Percentiles rank a stretch among this genome's conserved stretches.
Evolutionary conservation across 1,140 invertebrate species (phyloP).

Genomic region (Semibalanus balanoides): DNA sequence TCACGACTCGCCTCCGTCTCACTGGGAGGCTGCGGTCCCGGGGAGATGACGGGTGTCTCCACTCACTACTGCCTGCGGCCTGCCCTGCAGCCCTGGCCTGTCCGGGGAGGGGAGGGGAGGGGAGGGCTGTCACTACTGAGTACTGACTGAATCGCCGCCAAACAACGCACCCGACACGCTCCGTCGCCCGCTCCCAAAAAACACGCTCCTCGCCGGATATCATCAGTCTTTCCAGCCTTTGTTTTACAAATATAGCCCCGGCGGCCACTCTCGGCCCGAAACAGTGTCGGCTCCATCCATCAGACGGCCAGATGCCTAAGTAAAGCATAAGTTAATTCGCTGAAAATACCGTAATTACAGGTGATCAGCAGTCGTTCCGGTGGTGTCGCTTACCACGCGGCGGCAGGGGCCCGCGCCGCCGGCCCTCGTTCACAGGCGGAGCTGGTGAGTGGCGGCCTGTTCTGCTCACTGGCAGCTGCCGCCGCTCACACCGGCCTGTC

Average conservation of each 20-base stretch:
- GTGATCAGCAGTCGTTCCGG: neutral
- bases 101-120: neutral
- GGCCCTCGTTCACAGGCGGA: too few species aligned
- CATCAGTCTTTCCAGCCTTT: neutral
- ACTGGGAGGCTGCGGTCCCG: too few species aligned
- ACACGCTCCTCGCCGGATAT: neutral
- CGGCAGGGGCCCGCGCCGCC: too few species aligned
- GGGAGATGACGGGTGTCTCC: too few species aligned
- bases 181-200: neutral
- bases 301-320: neutral
- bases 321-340: constrained; percentile 2
- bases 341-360: neutral
- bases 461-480: too few species aligned
- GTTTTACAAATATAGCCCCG: neutral
- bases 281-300: neutral
- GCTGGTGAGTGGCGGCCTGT: too few species aligned
- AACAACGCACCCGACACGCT: neutral
- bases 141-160: neutral
- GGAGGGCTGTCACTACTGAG: neutral
- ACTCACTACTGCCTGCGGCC: too few species aligned
- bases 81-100: too few species aligned
- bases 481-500: too few species aligned
- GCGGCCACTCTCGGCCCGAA: neutral
- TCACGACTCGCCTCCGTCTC: too few species aligned
- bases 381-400: neutral